Conservation (phyloP, 2,113 vertebrate species). For the Pelodiscus sinensis region DNA sequence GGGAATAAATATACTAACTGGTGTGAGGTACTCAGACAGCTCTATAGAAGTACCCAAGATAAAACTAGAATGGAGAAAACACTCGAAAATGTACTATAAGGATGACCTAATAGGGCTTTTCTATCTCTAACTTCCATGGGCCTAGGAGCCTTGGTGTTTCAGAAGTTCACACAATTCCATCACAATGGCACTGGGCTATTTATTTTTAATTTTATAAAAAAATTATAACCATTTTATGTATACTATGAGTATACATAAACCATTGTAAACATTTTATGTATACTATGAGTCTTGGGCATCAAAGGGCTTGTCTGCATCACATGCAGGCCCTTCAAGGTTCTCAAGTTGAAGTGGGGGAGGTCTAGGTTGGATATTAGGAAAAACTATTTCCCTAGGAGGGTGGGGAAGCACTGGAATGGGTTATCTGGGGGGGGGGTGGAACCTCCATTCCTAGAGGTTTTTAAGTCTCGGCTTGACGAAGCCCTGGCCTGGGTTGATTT, state of each 20-base stretch:
- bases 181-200: no score
- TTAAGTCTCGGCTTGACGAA: no score
- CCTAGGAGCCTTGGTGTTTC: conserved; percentile 52
- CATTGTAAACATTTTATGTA: conserved; percentile 49
- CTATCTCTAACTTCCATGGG: conserved; percentile 33
- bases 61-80: conserved; percentile 66
- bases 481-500: no score
- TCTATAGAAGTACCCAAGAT: conserved; percentile 64
- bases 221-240: conserved; percentile 52
- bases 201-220: not conserved
- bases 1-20: conserved; percentile 63
- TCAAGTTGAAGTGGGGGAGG: no score
- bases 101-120: conserved; percentile 40
- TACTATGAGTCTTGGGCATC: conserved; percentile 41
- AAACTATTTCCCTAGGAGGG: no score
- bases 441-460: no score
- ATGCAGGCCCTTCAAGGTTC: no score
- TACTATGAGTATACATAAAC: not conserved
- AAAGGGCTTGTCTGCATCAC: not conserved
- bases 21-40: conserved; percentile 45
- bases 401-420: no score
- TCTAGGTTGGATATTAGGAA: no score
- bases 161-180: conserved; percentile 48
- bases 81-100: conserved; percentile 57
- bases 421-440: no score